These are phyloP conservation scores for Asteroscopus sphinx DNA, from an alignment of 2,888 invertebrate species.

Conservation along the genomic window DNA sequence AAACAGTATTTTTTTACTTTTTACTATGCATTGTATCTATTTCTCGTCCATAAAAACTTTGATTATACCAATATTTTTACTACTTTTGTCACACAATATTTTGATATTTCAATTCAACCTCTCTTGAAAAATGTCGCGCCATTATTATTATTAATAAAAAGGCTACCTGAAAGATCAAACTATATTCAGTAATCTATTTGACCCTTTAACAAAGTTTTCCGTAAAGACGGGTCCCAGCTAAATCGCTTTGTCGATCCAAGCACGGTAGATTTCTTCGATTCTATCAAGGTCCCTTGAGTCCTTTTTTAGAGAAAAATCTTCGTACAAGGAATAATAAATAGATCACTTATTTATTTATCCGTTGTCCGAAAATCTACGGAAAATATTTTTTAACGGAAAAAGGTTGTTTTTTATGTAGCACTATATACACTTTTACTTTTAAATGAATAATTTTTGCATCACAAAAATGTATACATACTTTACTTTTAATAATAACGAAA, in stretches of 20 bases:
- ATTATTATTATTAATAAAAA: slow-evolving; percentile 38
- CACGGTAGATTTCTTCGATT: slow-evolving; percentile 51
- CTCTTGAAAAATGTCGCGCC: slow-evolving; percentile 8
- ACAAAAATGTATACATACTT: too few relatives aligned
- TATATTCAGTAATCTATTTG: slow-evolving; percentile 57
- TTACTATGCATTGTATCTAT: not conserved
- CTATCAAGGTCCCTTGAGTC: slow-evolving; percentile 49
- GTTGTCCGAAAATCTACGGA: slow-evolving; percentile 8
- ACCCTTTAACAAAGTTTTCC: slow-evolving; percentile 58
- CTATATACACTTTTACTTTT: not conserved
- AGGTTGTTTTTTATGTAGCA: not conserved
- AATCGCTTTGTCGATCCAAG: slow-evolving; percentile 59
- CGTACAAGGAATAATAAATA: slow-evolving; percentile 56
- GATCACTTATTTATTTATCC: slow-evolving; percentile 35
- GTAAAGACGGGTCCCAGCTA: slow-evolving; percentile 48
- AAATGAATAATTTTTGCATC: not conserved
- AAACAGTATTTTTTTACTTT: not conserved
- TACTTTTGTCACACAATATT: not conserved
- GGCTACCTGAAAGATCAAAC: slow-evolving; percentile 33
- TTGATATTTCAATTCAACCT: not conserved
- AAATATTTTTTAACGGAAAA: slow-evolving; percentile 3
- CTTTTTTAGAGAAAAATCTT: slow-evolving; percentile 43
- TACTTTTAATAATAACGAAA: too few relatives aligned
- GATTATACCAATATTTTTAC: not conserved
- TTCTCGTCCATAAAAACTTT: too few relatives aligned